These are phyloP conservation scores for Bufo bufo DNA, from an alignment of 2,113 vertebrate species.

Conservation along the genomic window DNA sequence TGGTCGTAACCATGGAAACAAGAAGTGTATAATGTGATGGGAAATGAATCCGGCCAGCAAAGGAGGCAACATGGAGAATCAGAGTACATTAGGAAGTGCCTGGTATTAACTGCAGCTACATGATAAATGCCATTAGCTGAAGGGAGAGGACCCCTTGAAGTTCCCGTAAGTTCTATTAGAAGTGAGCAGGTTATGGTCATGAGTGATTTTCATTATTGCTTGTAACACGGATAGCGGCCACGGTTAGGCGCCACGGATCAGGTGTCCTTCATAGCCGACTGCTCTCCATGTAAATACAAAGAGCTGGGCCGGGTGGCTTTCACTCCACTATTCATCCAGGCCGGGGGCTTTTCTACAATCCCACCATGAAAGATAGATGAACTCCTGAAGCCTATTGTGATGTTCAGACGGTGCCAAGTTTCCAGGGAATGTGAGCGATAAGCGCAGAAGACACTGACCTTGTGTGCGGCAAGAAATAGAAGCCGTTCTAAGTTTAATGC, in stretches of 20 bases:
- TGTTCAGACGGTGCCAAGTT: conserved; percentile 73
- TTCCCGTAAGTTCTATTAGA: no score
- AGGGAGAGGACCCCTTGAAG: no score
- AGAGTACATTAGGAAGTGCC: no score
- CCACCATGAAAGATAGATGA: conserved; percentile 55
- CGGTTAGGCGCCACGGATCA: neutral
- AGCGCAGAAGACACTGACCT: conserved; percentile 68
- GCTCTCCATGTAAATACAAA: conserved; percentile 47
- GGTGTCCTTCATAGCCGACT: conserved; percentile 14
- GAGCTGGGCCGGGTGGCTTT: neutral
- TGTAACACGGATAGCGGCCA: neutral
- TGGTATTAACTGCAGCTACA: no score
- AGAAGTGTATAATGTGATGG: no score
- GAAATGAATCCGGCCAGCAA: no score
- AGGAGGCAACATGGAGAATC: no score
- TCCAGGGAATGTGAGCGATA: conserved; percentile 82
- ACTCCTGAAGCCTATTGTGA: conserved; percentile 31
- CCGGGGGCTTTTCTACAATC: conserved; percentile 5
- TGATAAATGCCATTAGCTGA: no score
- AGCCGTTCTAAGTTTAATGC: conserved; percentile 64
- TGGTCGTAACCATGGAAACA: no score
- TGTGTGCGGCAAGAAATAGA: conserved; percentile 72
- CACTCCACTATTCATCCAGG: conserved; percentile 28
- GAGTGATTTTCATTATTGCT: conserved; percentile 9
- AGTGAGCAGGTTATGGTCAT: neutral